phyloP scores from a whole-genome alignment of 2,113 vertebrate species.

The Saguinus imperator region DNA sequence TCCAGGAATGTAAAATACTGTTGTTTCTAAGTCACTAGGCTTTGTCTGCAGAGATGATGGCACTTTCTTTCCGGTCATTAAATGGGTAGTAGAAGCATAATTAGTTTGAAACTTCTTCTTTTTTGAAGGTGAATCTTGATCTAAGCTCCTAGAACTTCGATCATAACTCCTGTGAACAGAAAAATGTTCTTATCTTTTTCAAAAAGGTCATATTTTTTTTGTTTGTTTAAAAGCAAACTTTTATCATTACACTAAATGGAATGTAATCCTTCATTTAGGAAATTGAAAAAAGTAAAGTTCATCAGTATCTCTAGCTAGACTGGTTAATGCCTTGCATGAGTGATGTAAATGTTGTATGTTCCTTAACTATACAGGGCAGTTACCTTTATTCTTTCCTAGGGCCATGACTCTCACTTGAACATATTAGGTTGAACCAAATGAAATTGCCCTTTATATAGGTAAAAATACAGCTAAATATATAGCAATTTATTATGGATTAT shows the following conservation, averaged over 20 bases:
- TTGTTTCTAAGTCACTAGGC: conserved; percentile 94
- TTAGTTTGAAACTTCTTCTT: conserved; percentile 96
- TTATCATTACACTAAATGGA: background rate
- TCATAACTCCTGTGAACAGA: conserved; percentile 90
- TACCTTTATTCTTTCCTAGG: background rate
- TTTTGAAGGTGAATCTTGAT: conserved; percentile 98
- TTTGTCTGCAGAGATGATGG: conserved; percentile 96
- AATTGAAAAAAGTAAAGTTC: background rate
- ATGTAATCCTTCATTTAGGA: background rate
- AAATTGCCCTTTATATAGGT: background rate
- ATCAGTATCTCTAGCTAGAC: background rate
- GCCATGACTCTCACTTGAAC: background rate
- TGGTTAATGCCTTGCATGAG: background rate
- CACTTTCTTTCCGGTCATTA: conserved; percentile 94
- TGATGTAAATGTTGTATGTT: background rate
- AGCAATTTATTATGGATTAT: background rate
- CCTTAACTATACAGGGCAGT: background rate
- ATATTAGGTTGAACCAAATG: background rate
- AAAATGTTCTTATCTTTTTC: background rate
- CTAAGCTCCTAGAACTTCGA: conserved; percentile 93
- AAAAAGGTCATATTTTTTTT: background rate
- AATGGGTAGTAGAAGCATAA: conserved; percentile 93
- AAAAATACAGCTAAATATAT: background rate
- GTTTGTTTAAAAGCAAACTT: background rate
- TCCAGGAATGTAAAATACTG: conserved; percentile 98